A percentile compares a stretch with the other conserved stretches of the same genome.
Evolutionary conservation across 2,113 vertebrate species (phyloP).

Genomic region (Regulus satrapa): DNA sequence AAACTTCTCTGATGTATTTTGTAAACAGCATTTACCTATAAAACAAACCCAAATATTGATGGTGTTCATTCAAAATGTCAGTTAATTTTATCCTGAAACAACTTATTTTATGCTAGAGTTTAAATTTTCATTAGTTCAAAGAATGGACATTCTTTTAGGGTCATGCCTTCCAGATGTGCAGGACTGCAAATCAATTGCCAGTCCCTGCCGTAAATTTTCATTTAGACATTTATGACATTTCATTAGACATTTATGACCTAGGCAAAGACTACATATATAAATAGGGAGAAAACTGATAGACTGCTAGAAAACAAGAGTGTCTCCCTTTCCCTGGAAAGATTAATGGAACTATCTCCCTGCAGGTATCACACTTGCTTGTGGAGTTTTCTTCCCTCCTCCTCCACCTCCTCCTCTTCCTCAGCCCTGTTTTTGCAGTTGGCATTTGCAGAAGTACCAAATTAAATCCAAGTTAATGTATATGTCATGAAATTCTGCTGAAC

Average conservation of each 20-base stretch:
- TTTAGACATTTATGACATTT: not conserved
- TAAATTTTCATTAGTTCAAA: constrained; percentile 11
- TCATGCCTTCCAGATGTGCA: constrained; percentile 33
- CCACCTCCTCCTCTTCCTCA: no score
- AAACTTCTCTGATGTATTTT: not conserved
- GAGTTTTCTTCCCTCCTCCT: not conserved
- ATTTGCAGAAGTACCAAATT: not conserved
- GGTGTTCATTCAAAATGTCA: not conserved
- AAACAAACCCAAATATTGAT: not conserved
- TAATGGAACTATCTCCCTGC: not conserved
- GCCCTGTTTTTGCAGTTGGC: not conserved
- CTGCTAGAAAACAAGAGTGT: not conserved
- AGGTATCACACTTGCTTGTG: not conserved
- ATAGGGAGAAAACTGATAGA: not conserved
- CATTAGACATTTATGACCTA: not conserved
- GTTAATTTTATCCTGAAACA: not conserved
- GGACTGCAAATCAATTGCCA: constrained; percentile 1
- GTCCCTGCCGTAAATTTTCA: not conserved
- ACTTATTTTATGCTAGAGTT: not conserved
- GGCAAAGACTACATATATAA: not conserved
- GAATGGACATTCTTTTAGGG: not conserved
- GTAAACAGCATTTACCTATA: not conserved
- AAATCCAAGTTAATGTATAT: not conserved
- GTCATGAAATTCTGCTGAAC: not conserved
- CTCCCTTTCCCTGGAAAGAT: not conserved